These are phyloP conservation scores for Cottoperca gobio DNA, from an alignment of 2,797 vertebrate genomes.

Conservation along the genomic window DNA sequence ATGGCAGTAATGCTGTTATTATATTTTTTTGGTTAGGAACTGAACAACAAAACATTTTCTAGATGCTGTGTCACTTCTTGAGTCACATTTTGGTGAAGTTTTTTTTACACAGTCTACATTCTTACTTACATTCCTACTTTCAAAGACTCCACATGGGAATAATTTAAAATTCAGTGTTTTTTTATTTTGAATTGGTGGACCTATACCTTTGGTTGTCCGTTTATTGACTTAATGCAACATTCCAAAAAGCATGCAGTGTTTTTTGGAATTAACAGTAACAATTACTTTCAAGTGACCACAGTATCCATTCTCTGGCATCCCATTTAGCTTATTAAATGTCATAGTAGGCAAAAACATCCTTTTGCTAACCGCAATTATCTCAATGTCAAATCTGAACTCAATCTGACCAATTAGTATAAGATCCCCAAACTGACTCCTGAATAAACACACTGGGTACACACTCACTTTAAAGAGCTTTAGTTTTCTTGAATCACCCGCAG, in stretches of 20 bases:
- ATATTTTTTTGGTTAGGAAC: background rate
- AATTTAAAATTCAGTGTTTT: background rate
- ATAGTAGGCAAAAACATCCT: background rate
- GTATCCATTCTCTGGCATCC: background rate
- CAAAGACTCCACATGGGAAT: background rate
- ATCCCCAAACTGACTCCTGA: too few species aligned
- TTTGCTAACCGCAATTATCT: too few species aligned
- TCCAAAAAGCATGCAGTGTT: background rate
- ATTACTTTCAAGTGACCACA: background rate
- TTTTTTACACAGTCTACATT: background rate
- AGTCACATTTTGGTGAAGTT: background rate
- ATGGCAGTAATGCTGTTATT: background rate
- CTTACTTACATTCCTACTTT: constrained; percentile 3
- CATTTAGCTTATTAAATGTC: background rate
- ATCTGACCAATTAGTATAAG: too few species aligned
- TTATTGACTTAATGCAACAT: background rate
- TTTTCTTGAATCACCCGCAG: too few species aligned
- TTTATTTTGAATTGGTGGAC: background rate
- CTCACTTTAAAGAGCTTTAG: too few species aligned
- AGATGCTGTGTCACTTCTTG: background rate
- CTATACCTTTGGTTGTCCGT: background rate
- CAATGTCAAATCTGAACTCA: too few species aligned
- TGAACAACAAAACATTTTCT: background rate
- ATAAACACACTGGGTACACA: too few species aligned
- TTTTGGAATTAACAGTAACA: background rate